These are phyloP conservation scores for Coryphaenoides rupestris DNA, from an alignment of 2,113 vertebrate species.

Conservation along the genomic window DNA sequence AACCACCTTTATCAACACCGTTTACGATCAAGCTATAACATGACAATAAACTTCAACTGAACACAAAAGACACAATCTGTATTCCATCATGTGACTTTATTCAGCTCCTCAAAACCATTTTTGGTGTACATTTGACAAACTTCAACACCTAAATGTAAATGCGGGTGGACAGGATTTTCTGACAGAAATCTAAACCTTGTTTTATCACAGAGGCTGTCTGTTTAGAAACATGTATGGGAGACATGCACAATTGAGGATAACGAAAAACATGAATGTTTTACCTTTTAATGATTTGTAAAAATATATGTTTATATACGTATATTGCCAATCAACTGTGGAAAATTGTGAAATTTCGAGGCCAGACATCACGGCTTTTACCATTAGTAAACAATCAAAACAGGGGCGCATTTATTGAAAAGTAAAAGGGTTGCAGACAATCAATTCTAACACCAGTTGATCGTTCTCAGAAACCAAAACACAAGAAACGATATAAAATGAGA, in stretches of 20 bases:
- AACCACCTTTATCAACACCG: neutral
- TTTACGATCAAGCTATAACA: too few species aligned
- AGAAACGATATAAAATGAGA: too few species aligned
- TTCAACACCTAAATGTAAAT: conserved; percentile 26
- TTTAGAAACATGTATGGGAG: too few species aligned
- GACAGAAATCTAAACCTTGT: conserved; percentile 31
- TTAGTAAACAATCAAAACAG: conserved; percentile 17
- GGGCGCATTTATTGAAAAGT: conserved; percentile 2
- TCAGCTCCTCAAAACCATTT: conserved; percentile 52
- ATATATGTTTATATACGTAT: too few species aligned
- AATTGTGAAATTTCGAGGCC: neutral
- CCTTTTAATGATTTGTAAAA: neutral
- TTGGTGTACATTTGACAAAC: conserved; percentile 34
- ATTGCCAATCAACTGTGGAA: neutral
- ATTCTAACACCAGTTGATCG: conserved; percentile 7
- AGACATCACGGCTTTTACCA: conserved; percentile 12
- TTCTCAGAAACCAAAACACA: too few species aligned
- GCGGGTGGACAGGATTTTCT: conserved; percentile 7
- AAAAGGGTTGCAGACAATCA: conserved; percentile 24
- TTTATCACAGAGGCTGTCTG: neutral
- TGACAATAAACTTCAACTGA: neutral
- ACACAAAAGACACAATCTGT: neutral
- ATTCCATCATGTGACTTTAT: conserved; percentile 59
- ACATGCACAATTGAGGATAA: too few species aligned
- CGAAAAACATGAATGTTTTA: neutral